Evolutionary conservation across 2,888 invertebrate species (phyloP).

Genomic region (Rosalia funebris): DNA sequence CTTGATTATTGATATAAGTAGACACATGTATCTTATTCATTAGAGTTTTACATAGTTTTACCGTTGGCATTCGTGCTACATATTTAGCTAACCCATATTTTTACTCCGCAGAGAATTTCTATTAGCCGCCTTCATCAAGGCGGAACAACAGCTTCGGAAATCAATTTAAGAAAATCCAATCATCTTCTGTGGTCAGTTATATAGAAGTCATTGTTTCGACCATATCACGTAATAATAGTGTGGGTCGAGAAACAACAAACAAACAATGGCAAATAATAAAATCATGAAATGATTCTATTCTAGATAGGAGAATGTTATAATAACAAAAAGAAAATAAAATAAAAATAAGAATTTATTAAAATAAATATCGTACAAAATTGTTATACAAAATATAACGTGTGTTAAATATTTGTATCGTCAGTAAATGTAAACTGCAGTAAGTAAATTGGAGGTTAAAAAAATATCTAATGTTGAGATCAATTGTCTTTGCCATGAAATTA

Average conservation of each 20-base stretch:
- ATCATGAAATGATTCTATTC: conserved; percentile 40
- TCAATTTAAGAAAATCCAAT: conserved; percentile 13
- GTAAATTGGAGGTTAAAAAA: not conserved
- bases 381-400: conserved; percentile 2
- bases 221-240: conserved; percentile 55
- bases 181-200: conserved; percentile 48
- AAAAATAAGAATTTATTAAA: conserved; percentile 24
- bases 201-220: conserved; percentile 53
- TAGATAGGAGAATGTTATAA: conserved; percentile 24
- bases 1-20: no score
- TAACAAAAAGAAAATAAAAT: conserved; percentile 26
- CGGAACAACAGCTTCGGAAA: no score
- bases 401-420: conserved; percentile 2
- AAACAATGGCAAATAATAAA: conserved; percentile 51
- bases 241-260: conserved; percentile 55
- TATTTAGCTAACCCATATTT: no score
- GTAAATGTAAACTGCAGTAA: conserved; percentile 13
- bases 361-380: not conserved
- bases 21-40: no score
- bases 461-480: not conserved
- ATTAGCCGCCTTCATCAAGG: no score
- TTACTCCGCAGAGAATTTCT: no score
- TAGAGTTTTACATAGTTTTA: no score
- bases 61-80: no score
- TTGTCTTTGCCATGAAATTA: conserved; percentile 2